Conservation (phyloP, 2,797 vertebrate species). For the Siniperca obscura region DNA sequence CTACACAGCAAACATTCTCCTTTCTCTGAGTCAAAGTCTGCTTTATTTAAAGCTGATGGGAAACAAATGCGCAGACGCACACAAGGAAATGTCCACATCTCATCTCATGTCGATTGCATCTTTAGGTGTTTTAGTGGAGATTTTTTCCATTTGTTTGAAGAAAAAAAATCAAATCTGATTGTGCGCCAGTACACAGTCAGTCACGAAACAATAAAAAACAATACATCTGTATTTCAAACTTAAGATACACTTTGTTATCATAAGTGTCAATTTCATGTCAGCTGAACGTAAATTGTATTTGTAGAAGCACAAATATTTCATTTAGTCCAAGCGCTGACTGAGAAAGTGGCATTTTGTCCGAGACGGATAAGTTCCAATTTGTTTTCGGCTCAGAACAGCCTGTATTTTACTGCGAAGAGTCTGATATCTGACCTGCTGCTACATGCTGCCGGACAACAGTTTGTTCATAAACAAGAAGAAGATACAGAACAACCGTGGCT, state of each 20-base stretch:
- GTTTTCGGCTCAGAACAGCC: background rate
- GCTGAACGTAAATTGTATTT: background rate
- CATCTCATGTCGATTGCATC: background rate
- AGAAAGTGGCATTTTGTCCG: background rate
- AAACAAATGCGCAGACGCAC: conserved; percentile 13
- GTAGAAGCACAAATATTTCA: conserved; percentile 7
- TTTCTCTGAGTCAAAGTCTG: conserved; percentile 32
- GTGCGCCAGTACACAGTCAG: conserved; percentile 26
- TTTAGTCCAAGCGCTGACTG: background rate
- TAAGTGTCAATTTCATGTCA: conserved; percentile 8
- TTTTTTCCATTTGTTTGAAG: background rate
- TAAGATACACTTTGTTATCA: conserved; percentile 28
- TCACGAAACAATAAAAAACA: conserved; percentile 15
- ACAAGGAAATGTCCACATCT: conserved; percentile 27
- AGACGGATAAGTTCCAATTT: background rate
- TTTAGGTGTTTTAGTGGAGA: background rate
- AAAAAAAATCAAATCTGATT: conserved; percentile 23
- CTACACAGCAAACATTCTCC: conserved; percentile 40
- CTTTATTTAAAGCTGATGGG: conserved; percentile 14
- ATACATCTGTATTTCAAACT: conserved; percentile 7
- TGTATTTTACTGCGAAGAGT: background rate
- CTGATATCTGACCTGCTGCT: background rate
- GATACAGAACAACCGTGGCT: background rate
- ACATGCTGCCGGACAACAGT: background rate
- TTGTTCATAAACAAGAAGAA: conserved; percentile 3